Percentiles rank a stretch among this genome's conserved stretches.
phyloP scores from a whole-genome alignment of 2,797 vertebrate genomes.

The Thamnophis elegans region DNA sequence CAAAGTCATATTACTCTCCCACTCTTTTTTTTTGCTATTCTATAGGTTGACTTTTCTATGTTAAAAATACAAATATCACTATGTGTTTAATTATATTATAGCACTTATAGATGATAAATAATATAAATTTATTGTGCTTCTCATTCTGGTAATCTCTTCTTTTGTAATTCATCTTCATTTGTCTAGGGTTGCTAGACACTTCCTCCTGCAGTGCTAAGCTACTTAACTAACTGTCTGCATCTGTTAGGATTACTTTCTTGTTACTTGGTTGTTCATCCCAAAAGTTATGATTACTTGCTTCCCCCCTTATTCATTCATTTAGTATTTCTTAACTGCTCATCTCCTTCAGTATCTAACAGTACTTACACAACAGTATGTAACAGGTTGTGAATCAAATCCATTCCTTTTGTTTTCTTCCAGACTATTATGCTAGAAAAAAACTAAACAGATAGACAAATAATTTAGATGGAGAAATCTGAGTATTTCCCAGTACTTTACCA shows the following conservation, averaged over 20 bases:
- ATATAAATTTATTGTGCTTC: conserved; percentile 2
- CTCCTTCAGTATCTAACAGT: neutral
- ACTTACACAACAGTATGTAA: neutral
- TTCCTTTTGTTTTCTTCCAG: neutral
- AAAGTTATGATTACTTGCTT: neutral
- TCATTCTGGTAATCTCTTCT: neutral
- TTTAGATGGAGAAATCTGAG: neutral
- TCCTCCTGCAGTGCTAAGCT: neutral
- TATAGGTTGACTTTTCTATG: neutral
- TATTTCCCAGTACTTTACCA: neutral
- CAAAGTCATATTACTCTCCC: neutral
- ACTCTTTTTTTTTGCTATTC: neutral
- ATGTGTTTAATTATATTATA: neutral
- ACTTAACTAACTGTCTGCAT: neutral
- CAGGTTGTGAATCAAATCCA: neutral
- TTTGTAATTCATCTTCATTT: conserved; percentile 18
- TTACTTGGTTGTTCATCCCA: conserved; percentile 6
- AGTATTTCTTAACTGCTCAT: neutral
- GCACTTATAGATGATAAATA: neutral
- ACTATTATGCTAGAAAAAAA: neutral
- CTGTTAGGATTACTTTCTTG: conserved; percentile 12
- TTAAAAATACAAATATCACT: neutral
- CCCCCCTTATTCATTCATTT: neutral
- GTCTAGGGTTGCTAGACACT: conserved; percentile 19
- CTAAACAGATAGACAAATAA: neutral